These are phyloP conservation scores for Lordiphosa andalusiaca DNA, from an alignment of 2,888 invertebrate species.

Conservation along the genomic window DNA sequence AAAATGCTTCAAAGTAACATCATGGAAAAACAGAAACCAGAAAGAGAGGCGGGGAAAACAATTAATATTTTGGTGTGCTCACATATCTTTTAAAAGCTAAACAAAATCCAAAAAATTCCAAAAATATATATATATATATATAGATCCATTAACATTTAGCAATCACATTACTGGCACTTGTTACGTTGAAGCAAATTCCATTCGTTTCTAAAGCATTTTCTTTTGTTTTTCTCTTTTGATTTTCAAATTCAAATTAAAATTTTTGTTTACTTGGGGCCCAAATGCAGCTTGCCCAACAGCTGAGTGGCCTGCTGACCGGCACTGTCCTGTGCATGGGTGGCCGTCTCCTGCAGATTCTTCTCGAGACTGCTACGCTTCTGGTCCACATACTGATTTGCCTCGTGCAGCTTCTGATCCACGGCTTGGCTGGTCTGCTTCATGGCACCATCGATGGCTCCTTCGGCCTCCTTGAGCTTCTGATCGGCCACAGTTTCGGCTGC, in stretches of 20 bases:
- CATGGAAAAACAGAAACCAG: conserved; percentile 15
- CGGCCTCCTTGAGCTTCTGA: conserved; percentile 81
- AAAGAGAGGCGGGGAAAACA: conserved; percentile 6
- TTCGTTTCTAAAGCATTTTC: conserved; percentile 48
- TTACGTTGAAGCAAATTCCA: conserved; percentile 66
- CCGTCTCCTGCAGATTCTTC: conserved; percentile 77
- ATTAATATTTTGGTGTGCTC: conserved; percentile 32
- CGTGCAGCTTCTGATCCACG: conserved; percentile 84
- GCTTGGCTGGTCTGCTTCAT: conserved; percentile 83
- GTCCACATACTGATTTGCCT: conserved; percentile 84
- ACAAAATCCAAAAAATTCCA: conserved; percentile 34
- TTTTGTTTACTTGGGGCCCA: conserved; percentile 56
- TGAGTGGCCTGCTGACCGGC: conserved; percentile 77
- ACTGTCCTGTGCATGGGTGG: conserved; percentile 75
- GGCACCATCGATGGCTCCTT: conserved; percentile 82
- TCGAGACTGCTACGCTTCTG: conserved; percentile 82
- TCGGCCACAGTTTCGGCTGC: conserved; percentile 81
- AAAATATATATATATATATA: conserved; percentile 39
- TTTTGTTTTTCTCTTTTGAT: conserved; percentile 35
- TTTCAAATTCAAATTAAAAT: conserved; percentile 12
- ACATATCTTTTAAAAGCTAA: conserved; percentile 43
- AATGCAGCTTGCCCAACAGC: conserved; percentile 79
- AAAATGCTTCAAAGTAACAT: conserved; percentile 63
- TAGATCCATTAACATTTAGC: conserved; percentile 52
- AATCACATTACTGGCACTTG: conserved; percentile 74